Evolutionary conservation across 2,113 vertebrate genomes (phyloP).

Genomic region (Limnothrissa miodon): DNA sequence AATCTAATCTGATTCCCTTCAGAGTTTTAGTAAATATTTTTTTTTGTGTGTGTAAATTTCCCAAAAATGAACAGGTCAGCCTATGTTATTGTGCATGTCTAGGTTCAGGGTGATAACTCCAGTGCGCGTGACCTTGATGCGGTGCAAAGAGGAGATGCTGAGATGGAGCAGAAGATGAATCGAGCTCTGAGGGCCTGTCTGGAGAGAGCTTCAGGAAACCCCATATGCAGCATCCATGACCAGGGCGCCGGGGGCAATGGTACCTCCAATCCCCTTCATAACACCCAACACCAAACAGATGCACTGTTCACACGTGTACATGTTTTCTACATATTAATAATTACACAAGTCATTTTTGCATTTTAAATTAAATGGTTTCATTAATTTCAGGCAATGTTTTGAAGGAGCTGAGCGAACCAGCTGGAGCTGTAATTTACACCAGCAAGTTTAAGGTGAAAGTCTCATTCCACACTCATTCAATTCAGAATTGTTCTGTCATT

Average conservation of each 20-base stretch:
- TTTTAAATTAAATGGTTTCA: not conserved
- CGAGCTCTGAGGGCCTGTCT: conserved; percentile 84
- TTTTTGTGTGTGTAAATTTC: conserved; percentile 2
- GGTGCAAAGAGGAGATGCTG: conserved; percentile 88
- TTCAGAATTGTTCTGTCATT: not conserved
- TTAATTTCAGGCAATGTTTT: conserved; percentile 83
- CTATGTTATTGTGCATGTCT: not conserved
- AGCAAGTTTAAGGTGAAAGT: conserved; percentile 81
- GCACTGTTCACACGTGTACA: not conserved
- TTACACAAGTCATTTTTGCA: not conserved
- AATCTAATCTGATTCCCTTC: too few species aligned
- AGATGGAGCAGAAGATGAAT: conserved; percentile 97
- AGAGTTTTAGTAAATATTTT: too few species aligned
- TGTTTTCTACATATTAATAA: too few species aligned
- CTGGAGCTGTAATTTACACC: conserved; percentile 82
- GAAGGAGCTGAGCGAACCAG: conserved; percentile 87
- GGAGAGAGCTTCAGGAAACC: conserved; percentile 74
- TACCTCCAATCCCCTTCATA: conserved; percentile 41
- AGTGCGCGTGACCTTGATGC: conserved; percentile 83
- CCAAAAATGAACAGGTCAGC: too few species aligned
- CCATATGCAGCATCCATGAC: conserved; percentile 89
- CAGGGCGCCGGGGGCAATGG: conserved; percentile 91
- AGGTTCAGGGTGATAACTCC: conserved; percentile 88
- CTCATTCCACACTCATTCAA: not conserved
- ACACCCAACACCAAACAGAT: not conserved